These are phyloP conservation scores for Gambusia holbrooki DNA, from an alignment of 2,113 vertebrate genomes.

Conservation along the genomic window DNA sequence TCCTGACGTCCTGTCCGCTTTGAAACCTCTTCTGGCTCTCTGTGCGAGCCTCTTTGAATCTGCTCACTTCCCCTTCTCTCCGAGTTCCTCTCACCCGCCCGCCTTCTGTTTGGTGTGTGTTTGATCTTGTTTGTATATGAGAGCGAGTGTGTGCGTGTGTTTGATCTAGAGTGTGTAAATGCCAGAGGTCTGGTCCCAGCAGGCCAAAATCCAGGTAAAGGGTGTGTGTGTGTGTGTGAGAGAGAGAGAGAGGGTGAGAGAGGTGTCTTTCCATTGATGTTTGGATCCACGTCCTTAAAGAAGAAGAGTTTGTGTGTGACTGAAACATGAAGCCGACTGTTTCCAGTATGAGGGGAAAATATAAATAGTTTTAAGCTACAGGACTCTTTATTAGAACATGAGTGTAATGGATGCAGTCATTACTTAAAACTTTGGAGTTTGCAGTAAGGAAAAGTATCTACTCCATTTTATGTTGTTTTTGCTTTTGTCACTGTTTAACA, in stretches of 20 bases:
- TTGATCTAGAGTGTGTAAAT: slow-evolving; percentile 80
- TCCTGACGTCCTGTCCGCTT: slow-evolving; percentile 29
- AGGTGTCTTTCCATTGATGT: slow-evolving; percentile 63
- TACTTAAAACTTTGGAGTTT: too few relatives aligned
- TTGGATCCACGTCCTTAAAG: slow-evolving; percentile 56
- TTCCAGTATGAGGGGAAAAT: background rate
- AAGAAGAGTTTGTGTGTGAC: slow-evolving; percentile 7
- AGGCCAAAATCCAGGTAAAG: slow-evolving; percentile 62
- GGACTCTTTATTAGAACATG: background rate
- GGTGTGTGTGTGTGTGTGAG: background rate
- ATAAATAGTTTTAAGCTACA: background rate
- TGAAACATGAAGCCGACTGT: slow-evolving; percentile 19
- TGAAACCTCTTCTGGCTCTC: slow-evolving; percentile 24
- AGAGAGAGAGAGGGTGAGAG: background rate
- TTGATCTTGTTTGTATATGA: slow-evolving; percentile 36
- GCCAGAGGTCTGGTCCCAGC: slow-evolving; percentile 71
- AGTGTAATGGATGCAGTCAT: too few relatives aligned
- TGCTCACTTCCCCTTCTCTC: slow-evolving; percentile 8
- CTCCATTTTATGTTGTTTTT: too few relatives aligned
- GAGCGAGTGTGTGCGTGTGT: slow-evolving; percentile 60
- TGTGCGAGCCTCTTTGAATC: slow-evolving; percentile 37
- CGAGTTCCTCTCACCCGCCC: slow-evolving; percentile 14
- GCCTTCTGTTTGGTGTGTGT: slow-evolving; percentile 40
- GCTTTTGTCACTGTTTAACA: too few relatives aligned
- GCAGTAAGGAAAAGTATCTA: too few relatives aligned